A percentile compares a stretch with the other conserved stretches of the same genome.
phyloP scores from a whole-genome alignment of 2,113 vertebrate genomes.

The Typhlomys cinereus region DNA sequence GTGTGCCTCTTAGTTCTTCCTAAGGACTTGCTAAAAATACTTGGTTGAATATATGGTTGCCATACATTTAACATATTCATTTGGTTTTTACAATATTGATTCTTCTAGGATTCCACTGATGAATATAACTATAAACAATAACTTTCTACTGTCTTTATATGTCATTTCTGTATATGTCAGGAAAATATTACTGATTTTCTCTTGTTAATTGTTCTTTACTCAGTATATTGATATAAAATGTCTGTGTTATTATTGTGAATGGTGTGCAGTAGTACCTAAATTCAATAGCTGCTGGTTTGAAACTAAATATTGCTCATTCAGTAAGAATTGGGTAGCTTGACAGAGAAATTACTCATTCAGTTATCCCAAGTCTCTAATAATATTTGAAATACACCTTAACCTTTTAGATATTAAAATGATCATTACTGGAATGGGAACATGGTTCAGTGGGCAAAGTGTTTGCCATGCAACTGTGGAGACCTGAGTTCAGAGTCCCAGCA shows the following conservation, averaged over 20 bases:
- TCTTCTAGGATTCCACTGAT: constrained; percentile 41
- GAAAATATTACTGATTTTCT: constrained; percentile 37
- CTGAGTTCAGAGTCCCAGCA: neutral
- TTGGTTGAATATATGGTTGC: neutral
- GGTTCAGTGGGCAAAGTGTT: neutral
- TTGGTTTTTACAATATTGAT: constrained; percentile 40
- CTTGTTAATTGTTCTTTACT: constrained; percentile 11
- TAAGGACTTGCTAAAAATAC: constrained; percentile 41
- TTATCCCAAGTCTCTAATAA: constrained; percentile 37
- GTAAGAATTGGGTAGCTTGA: constrained; percentile 43
- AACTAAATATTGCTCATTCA: neutral
- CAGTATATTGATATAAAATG: constrained; percentile 25
- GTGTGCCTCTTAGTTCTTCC: constrained; percentile 24
- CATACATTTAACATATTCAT: constrained; percentile 52
- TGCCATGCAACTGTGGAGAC: neutral
- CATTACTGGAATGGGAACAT: neutral
- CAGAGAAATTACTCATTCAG: constrained; percentile 24
- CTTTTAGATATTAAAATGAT: constrained; percentile 12
- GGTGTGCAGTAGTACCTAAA: constrained; percentile 2
- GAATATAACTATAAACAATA: constrained; percentile 49
- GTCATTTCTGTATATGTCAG: constrained; percentile 54
- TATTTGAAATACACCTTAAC: constrained; percentile 19
- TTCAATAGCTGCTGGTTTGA: constrained; percentile 41
- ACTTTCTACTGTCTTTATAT: constrained; percentile 8
- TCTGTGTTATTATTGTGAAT: neutral